Conservation (phyloP, 2,113 vertebrate genomes). For the Sceloporus undulatus region DNA sequence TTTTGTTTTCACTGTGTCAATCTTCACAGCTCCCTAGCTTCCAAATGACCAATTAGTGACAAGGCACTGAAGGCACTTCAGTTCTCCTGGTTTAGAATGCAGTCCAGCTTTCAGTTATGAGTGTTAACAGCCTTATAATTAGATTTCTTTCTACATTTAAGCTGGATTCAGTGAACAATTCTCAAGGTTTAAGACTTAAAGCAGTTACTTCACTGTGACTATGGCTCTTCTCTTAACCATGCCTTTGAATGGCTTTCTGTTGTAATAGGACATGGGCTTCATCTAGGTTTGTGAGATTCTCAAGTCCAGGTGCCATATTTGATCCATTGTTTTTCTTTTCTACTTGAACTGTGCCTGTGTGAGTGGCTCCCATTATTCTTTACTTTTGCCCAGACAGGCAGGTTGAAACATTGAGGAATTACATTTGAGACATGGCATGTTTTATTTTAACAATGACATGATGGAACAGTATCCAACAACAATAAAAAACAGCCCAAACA, state of each 20-base stretch:
- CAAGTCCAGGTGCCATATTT: constrained; percentile 11
- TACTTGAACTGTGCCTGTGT: not conserved
- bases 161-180: constrained; percentile 54
- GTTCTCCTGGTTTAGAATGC: constrained; percentile 53
- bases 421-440: not conserved
- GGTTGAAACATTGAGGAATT: not conserved
- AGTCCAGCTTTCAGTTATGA: constrained; percentile 58
- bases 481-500: not conserved
- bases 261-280: constrained; percentile 26
- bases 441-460: not conserved
- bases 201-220: constrained; percentile 44
- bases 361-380: not conserved
- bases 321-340: not conserved
- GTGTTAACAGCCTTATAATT: constrained; percentile 71
- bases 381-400: not conserved
- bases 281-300: not conserved
- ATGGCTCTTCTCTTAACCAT: constrained; percentile 3
- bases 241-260: constrained; percentile 17
- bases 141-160: constrained; percentile 67
- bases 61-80: constrained; percentile 45
- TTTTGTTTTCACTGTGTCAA: constrained; percentile 71
- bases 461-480: not conserved
- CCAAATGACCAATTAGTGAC: constrained; percentile 72
- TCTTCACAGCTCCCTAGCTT: constrained; percentile 53
- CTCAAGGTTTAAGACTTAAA: constrained; percentile 46